phyloP scores from a whole-genome alignment of 92 coral and sea anemone species.

The Scolanthus callimorphus region DNA sequence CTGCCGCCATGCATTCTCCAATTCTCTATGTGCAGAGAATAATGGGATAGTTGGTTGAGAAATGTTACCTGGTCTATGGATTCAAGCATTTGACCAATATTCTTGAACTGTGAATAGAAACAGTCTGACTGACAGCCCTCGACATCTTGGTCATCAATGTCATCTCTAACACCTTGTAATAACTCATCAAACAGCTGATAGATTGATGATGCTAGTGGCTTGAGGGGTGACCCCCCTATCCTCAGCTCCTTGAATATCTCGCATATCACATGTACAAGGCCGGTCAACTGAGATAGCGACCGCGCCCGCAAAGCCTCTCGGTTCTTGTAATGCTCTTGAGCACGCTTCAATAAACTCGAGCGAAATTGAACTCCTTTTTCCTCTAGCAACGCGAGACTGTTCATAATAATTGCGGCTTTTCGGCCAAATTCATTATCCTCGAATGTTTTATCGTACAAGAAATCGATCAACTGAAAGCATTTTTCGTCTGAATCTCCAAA shows the following conservation, averaged over 20 bases:
- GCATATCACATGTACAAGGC: slow-evolving; percentile 65
- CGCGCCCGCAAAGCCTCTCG: slow-evolving; percentile 47
- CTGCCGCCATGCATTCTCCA: no score
- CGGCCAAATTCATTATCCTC: slow-evolving; percentile 55
- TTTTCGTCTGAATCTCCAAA: slow-evolving; percentile 43
- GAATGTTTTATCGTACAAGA: slow-evolving; percentile 48
- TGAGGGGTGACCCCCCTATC: slow-evolving; percentile 60
- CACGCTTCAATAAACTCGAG: slow-evolving; percentile 47
- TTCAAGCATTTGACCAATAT: slow-evolving; percentile 60
- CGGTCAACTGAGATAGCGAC: slow-evolving; percentile 57
- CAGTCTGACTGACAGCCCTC: slow-evolving; percentile 58
- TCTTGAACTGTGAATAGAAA: slow-evolving; percentile 52
- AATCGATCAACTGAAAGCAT: slow-evolving; percentile 47
- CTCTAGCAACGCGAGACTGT: slow-evolving; percentile 43
- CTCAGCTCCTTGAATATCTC: slow-evolving; percentile 69
- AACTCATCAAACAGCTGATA: slow-evolving; percentile 64
- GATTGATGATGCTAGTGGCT: slow-evolving; percentile 65
- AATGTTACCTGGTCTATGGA: slow-evolving; percentile 70
- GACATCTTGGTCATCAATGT: slow-evolving; percentile 12
- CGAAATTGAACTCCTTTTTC: slow-evolving; percentile 64
- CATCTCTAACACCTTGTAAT: slow-evolving; percentile 11
- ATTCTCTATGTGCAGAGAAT: no score
- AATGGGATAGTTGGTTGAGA: no score
- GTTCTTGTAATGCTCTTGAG: slow-evolving; percentile 81
- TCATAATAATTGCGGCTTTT: slow-evolving; percentile 47